Evolutionary conservation across 1,140 invertebrate species (phyloP), one percentile per base, ranked within the genome.

Genomic region (Dendrolimus kikuchii): DNA sequence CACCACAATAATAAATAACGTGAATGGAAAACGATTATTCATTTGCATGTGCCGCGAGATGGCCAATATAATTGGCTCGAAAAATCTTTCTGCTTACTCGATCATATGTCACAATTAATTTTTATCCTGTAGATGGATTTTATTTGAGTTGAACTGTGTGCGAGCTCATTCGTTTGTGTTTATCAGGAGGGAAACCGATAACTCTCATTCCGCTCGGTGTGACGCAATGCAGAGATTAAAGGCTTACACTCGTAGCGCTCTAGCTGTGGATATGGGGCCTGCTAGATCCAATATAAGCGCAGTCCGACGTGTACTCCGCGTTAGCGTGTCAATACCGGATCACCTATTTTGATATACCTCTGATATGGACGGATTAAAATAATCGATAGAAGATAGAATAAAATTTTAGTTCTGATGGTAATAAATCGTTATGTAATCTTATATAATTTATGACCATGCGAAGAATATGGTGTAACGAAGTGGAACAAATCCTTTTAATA

Each of bases 171-270:
- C 77, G 73, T 73, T 78, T 76, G 73, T 80, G 77, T 83, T 82
- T 81, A 81, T 83, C 78, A 81, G 68, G 57, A 66, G 73, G 66
- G 66, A 71, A 76, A 75, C 73, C 80, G 77, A 84, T 84, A 84
- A 79, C 75, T 71, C 77, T 79, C 74, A 79, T 81, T 84, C 74
- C 66, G 75, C 71, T 72, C 61, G 64, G 74, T 67, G 71, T 80
- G 81, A 77, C 79, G 77, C 77, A 79, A 81, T 80, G 79, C 73
- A 81, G 77, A 78, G 79, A 82, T 85, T 85, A 82, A 82, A 81
- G 73, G 81, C 66, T 81, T 85, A 78, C 72, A 77, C 64, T 68
- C 66, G 68, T 71, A 75, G 68, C 62, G 61, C 69, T 68, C 61
- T 68, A 60, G 66, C 59, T 64, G 59, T 67, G 68, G 62, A 71